phyloP scores from a whole-genome alignment of 2,888 invertebrate species.

The Tipula lateralis region DNA sequence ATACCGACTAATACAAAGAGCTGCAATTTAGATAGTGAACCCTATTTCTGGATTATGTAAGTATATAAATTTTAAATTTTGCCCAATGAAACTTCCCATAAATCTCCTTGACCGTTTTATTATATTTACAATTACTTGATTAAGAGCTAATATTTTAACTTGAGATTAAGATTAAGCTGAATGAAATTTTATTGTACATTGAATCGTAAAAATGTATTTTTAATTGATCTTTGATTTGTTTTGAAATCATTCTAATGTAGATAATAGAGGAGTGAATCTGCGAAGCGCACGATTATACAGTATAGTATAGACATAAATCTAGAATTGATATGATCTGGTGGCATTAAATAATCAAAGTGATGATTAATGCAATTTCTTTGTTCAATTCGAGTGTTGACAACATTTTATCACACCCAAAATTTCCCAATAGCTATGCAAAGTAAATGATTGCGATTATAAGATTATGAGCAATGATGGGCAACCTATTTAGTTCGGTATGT shows the following conservation, averaged over 20 bases:
- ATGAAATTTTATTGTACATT: background rate
- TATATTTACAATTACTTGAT: background rate
- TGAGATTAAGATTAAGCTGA: background rate
- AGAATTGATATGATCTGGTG: too few relatives aligned
- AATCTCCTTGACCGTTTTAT: background rate
- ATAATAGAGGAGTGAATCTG: too few relatives aligned
- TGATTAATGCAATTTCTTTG: too few relatives aligned
- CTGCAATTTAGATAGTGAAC: slow-evolving; percentile 44
- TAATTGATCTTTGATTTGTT: slow-evolving; percentile 1
- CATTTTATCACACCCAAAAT: too few relatives aligned
- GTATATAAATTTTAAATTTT: slow-evolving; percentile 35
- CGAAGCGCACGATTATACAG: too few relatives aligned
- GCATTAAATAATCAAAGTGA: too few relatives aligned
- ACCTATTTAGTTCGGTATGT: too few relatives aligned
- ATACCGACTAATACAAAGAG: background rate
- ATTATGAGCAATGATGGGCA: too few relatives aligned
- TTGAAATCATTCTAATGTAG: background rate
- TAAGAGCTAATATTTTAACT: background rate
- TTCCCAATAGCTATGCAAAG: too few relatives aligned
- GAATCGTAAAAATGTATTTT: background rate
- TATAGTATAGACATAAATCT: too few relatives aligned
- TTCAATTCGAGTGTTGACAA: too few relatives aligned
- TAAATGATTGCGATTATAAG: too few relatives aligned
- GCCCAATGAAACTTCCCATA: background rate
- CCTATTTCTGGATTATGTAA: slow-evolving; percentile 48